Conservation (phyloP, 2,888 invertebrate species). For the Keiferia lycopersicella region DNA sequence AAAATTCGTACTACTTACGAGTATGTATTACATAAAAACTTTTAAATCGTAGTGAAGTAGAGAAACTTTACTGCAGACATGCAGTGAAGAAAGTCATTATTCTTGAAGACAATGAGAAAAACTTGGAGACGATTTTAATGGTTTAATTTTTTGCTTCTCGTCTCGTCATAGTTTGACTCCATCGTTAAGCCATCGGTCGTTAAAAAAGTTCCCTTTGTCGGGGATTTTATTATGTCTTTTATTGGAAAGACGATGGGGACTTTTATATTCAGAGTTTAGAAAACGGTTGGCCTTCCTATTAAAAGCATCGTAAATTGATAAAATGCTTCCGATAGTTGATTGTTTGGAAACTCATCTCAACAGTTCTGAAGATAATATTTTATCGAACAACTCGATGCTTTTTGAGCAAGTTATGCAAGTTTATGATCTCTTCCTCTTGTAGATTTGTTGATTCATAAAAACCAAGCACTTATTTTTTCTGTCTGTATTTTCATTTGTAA, state of each 20-base stretch:
- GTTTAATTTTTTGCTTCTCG: constrained; percentile 15
- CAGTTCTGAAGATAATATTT: not conserved
- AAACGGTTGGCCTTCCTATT: constrained; percentile 7
- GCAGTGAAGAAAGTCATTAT: constrained; percentile 12
- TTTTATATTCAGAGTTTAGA: constrained; percentile 21
- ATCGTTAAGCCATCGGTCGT: constrained; percentile 20
- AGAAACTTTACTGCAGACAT: not conserved
- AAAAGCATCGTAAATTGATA: constrained; percentile 10
- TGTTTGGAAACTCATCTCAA: constrained; percentile 3
- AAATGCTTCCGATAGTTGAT: constrained; percentile 3
- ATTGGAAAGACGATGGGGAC: not conserved
- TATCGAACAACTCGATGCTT: not conserved
- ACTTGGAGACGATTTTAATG: constrained; percentile 18
- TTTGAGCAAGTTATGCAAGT: not conserved
- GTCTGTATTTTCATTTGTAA: no score
- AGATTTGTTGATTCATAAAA: no score
- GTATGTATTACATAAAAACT: no score
- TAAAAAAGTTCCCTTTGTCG: constrained; percentile 18
- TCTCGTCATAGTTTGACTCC: constrained; percentile 17
- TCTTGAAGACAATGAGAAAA: constrained; percentile 8
- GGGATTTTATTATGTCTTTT: constrained; percentile 21
- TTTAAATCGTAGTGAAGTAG: not conserved
- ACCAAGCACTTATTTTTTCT: no score
- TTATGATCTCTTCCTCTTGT: not conserved
- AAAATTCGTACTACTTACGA: no score